These are phyloP conservation scores for Seriola dumerili DNA, from an alignment of 2,113 vertebrate genomes.

Conservation along the genomic window DNA sequence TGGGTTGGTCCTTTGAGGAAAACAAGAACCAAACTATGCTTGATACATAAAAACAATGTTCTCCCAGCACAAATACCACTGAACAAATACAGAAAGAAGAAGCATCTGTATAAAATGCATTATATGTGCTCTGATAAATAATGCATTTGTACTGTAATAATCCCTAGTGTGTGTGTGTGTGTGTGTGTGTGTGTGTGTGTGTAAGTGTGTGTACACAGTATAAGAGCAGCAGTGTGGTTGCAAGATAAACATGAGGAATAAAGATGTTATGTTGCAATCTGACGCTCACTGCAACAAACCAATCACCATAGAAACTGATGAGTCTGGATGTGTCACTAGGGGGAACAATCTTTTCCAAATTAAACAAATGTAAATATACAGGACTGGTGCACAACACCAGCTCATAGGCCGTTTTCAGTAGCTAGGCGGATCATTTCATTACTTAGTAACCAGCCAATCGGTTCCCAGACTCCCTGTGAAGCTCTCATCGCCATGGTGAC, in stretches of 20 bases:
- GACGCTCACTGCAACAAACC: neutral
- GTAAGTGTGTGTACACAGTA: neutral
- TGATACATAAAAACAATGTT: neutral
- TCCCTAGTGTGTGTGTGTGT: neutral
- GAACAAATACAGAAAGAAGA: too few relatives aligned
- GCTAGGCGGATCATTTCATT: conserved; percentile 31
- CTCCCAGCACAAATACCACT: too few relatives aligned
- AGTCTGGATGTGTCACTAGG: neutral
- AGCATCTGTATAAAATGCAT: neutral
- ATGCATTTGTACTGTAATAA: neutral
- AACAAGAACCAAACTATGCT: too few relatives aligned
- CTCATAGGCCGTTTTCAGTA: conserved; percentile 14
- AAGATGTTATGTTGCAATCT: too few relatives aligned
- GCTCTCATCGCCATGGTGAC: conserved; percentile 61
- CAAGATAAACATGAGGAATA: neutral
- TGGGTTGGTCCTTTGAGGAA: too few relatives aligned
- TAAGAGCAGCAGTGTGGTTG: neutral
- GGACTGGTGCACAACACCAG: neutral
- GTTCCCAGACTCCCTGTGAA: neutral
- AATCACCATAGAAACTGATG: neutral
- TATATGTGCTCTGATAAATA: neutral
- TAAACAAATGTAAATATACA: conserved; percentile 3
- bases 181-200: neutral
- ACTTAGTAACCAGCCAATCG: conserved; percentile 46
- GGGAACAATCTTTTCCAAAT: neutral